phyloP scores from a whole-genome alignment of 2,113 vertebrate species.

The Todiramphus saurophagus region DNA sequence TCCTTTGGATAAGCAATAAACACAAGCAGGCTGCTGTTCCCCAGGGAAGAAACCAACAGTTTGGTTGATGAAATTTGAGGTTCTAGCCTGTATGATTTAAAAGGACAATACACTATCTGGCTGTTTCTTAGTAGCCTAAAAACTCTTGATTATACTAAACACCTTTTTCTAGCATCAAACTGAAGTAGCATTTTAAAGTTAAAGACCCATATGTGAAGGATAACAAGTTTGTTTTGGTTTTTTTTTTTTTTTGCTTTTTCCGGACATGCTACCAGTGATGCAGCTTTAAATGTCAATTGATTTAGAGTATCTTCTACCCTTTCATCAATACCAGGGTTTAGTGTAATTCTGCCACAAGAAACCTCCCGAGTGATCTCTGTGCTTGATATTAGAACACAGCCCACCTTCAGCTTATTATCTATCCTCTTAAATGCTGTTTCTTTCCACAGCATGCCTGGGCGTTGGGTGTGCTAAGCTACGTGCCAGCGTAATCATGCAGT shows the following conservation, averaged over 20 bases:
- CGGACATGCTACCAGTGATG: not conserved
- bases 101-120: fast-evolving
- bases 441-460: not conserved
- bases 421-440: not conserved
- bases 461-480: not conserved
- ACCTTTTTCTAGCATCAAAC: not conserved
- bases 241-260: slow-evolving; percentile 41
- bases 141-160: not conserved
- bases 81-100: not conserved
- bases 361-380: not conserved
- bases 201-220: not conserved
- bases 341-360: slow-evolving; percentile 30
- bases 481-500: not conserved
- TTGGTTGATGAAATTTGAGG: not conserved
- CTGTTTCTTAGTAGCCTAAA: not conserved
- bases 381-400: not conserved
- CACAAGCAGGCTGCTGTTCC: not conserved
- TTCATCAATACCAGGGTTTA: slow-evolving; percentile 52
- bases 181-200: not conserved
- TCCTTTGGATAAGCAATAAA: not conserved
- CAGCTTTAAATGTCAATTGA: slow-evolving; percentile 66
- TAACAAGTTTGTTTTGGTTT: slow-evolving; percentile 33
- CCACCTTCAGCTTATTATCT: not conserved
- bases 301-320: slow-evolving; percentile 61
- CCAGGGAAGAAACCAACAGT: not conserved